These are phyloP conservation scores for Erebia ligea DNA, from an alignment of 2,888 invertebrate genomes.

Conservation along the genomic window DNA sequence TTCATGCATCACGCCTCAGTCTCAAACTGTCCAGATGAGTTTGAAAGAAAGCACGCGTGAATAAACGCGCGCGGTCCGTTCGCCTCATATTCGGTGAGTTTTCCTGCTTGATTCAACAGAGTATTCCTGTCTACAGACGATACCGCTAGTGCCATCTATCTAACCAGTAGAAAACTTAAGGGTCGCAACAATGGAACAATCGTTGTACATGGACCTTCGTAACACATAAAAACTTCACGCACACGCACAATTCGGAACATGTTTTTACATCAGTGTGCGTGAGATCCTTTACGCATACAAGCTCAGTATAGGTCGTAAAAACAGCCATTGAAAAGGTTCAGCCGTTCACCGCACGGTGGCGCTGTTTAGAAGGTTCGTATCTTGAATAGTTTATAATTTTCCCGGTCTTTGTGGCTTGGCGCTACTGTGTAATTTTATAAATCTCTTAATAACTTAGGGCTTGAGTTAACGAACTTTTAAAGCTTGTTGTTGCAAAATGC, in stretches of 20 bases:
- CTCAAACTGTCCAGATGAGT: conserved; percentile 64
- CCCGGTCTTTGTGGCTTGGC: conserved; percentile 55
- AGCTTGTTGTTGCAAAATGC: neutral
- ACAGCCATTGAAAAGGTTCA: conserved; percentile 77
- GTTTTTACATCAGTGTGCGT: conserved; percentile 67
- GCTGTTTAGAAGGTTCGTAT: conserved; percentile 66
- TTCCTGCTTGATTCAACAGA: conserved; percentile 41
- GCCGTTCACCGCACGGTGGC: conserved; percentile 79
- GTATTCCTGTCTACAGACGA: conserved; percentile 42
- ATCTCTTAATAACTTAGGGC: neutral
- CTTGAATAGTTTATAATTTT: conserved; percentile 45
- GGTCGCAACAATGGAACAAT: conserved; percentile 52
- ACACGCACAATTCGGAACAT: conserved; percentile 69
- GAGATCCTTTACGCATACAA: conserved; percentile 61
- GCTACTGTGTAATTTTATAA: conserved; percentile 55
- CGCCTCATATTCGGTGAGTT: conserved; percentile 62
- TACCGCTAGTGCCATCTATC: conserved; percentile 77
- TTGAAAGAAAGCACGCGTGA: conserved; percentile 60
- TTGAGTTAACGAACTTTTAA: neutral
- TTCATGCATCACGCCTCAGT: conserved; percentile 54
- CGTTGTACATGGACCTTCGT: conserved; percentile 63
- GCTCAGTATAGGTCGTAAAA: conserved; percentile 59
- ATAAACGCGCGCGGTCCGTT: conserved; percentile 49
- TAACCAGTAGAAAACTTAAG: conserved; percentile 64
- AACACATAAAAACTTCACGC: conserved; percentile 63